Evolutionary conservation across 2,113 vertebrate species (phyloP).

Genomic region (Oryzias curvinotus): DNA sequence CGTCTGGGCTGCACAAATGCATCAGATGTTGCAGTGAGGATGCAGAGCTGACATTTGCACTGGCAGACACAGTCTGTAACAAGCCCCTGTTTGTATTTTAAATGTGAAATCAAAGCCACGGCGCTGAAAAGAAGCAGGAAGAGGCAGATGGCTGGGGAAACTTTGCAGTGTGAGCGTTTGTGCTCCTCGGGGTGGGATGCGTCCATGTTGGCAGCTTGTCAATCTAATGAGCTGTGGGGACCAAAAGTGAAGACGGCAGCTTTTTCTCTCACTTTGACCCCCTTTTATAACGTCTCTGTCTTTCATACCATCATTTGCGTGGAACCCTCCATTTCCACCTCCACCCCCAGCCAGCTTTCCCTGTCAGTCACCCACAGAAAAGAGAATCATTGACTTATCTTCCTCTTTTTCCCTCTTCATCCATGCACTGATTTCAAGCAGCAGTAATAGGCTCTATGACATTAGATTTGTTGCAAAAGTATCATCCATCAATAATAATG

Average conservation of each 20-base stretch:
- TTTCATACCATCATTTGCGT: slow-evolving; percentile 70
- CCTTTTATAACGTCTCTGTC: slow-evolving; percentile 61
- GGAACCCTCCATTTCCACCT: slow-evolving; percentile 76
- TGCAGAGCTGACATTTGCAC: slow-evolving; percentile 6
- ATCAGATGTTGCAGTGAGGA: not conserved
- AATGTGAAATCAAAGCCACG: slow-evolving; percentile 9
- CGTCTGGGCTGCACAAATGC: not conserved
- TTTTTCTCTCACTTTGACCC: slow-evolving; percentile 59
- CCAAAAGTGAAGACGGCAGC: slow-evolving; percentile 70
- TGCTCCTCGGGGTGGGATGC: slow-evolving; percentile 45
- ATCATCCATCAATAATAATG: no score
- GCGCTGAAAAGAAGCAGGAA: slow-evolving; percentile 12
- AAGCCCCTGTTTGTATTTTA: slow-evolving; percentile 11
- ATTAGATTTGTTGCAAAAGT: no score
- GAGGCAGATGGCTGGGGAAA: slow-evolving; percentile 51
- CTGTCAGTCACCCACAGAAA: slow-evolving; percentile 70
- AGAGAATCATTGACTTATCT: slow-evolving; percentile 10
- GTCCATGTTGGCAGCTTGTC: slow-evolving; percentile 65
- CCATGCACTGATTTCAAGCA: slow-evolving; percentile 60
- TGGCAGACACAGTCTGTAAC: not conserved
- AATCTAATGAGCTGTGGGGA: slow-evolving; percentile 63
- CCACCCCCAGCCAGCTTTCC: slow-evolving; percentile 76
- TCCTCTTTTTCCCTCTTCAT: slow-evolving; percentile 38
- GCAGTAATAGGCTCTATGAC: slow-evolving; percentile 57
- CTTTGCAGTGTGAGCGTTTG: slow-evolving; percentile 64